phyloP scores from a whole-genome alignment of 1,140 invertebrate genomes.

The Monomorium pharaonis region DNA sequence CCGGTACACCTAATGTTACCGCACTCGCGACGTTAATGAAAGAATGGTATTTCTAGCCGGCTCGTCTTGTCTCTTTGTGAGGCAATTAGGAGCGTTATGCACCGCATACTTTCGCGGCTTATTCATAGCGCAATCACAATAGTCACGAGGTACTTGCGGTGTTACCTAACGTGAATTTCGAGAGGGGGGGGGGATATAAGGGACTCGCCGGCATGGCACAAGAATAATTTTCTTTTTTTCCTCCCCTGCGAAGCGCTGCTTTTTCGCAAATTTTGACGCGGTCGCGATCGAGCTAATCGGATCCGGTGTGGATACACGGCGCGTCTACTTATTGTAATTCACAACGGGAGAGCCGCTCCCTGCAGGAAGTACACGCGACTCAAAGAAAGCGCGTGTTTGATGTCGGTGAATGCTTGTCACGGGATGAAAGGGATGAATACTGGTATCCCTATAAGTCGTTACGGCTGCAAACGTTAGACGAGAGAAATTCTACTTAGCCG shows the following conservation, averaged over 20 bases:
- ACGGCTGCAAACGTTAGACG: slow-evolving; percentile 12
- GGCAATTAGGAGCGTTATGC: slow-evolving; percentile 51
- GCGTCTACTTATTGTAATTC: slow-evolving; percentile 35
- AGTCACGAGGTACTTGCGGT: neutral
- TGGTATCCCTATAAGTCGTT: slow-evolving; percentile 50
- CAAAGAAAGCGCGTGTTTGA: slow-evolving; percentile 42
- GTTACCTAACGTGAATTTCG: neutral
- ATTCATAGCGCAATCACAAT: slow-evolving; percentile 17
- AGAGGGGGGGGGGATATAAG: neutral
- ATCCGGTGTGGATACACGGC: neutral
- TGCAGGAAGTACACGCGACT: slow-evolving; percentile 50
- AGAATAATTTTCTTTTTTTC: neutral
- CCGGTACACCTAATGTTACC: slow-evolving; percentile 49
- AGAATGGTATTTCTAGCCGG: slow-evolving; percentile 51
- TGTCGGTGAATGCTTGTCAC: slow-evolving; percentile 47
- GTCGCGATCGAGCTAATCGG: slow-evolving; percentile 21
- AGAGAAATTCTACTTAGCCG: slow-evolving; percentile 14
- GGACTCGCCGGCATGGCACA: too few relatives aligned
- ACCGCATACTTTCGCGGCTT: slow-evolving; percentile 21
- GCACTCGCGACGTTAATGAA: slow-evolving; percentile 52
- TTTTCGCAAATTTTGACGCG: neutral
- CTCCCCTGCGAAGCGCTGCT: neutral
- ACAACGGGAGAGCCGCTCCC: slow-evolving; percentile 52
- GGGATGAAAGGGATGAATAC: slow-evolving; percentile 53
- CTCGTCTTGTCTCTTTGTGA: slow-evolving; percentile 49